These are phyloP conservation scores for Gymnoscopelus microlampas DNA, from an alignment of 2,797 vertebrate genomes.

Conservation along the genomic window DNA sequence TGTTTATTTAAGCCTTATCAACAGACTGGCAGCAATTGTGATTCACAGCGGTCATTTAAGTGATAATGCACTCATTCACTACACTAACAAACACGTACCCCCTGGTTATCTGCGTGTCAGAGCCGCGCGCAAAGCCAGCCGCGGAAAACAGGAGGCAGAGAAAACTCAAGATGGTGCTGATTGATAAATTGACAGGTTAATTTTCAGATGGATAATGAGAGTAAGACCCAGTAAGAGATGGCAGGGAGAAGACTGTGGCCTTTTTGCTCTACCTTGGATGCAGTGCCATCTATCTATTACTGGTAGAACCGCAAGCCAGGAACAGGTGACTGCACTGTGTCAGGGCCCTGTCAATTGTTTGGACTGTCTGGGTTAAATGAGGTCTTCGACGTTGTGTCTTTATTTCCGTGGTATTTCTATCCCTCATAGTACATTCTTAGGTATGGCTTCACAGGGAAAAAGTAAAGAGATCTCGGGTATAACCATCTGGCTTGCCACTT, in stretches of 20 bases:
- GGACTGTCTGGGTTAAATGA: slow-evolving; percentile 54
- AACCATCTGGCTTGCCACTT: not conserved
- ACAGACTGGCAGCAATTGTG: slow-evolving; percentile 93
- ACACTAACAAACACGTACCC: slow-evolving; percentile 94
- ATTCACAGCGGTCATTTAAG: slow-evolving; percentile 99
- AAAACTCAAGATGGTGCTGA: slow-evolving; percentile 98
- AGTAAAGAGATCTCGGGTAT: slow-evolving; percentile 19
- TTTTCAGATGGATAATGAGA: slow-evolving; percentile 99
- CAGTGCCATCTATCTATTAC: slow-evolving; percentile 98
- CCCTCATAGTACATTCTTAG: slow-evolving; percentile 15
- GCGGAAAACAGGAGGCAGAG: slow-evolving; percentile 85
- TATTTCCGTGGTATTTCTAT: slow-evolving; percentile 25
- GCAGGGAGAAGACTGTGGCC: slow-evolving; percentile 68
- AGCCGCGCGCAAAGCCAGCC: slow-evolving; percentile 85
- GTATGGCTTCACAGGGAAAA: slow-evolving; percentile 1
- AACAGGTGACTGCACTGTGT: slow-evolving; percentile 56
- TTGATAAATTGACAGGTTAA: slow-evolving; percentile 99
- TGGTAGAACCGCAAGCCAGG: slow-evolving; percentile 83
- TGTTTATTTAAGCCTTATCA: slow-evolving; percentile 89
- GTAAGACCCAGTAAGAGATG: slow-evolving; percentile 89
- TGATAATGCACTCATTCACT: slow-evolving; percentile 99
- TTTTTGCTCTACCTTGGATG: slow-evolving; percentile 89
- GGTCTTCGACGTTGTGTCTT: slow-evolving; percentile 40
- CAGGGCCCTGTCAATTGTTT: slow-evolving; percentile 59
- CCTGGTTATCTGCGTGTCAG: slow-evolving; percentile 95